Evolutionary conservation across 1,140 invertebrate species (phyloP), one percentile per base, ranked within the genome.

Genomic region (Atta cephalotes): DNA sequence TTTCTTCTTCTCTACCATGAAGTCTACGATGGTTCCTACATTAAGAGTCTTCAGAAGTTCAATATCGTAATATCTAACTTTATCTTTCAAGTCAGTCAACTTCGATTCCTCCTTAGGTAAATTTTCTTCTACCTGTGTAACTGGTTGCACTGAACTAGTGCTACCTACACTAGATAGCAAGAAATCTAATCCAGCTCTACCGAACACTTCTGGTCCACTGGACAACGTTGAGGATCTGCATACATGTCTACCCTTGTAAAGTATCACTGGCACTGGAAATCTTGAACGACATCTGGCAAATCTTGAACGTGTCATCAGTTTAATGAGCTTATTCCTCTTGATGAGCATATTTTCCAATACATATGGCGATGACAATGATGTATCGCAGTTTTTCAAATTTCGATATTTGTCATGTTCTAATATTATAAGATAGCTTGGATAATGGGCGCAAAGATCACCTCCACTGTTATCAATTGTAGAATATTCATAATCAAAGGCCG

Each of bases 1-100:
- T 96, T 98, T 98, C 89, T 98, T 98, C 93, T 98, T 98, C 94
- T 98, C 98, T 3, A 98, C 97, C 98, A 98, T 98, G 56, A 98
- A 96, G 94, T 98, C 98, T 87, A 97, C 96, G 85, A 98, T 98
- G 62, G 97, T 97, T 78, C 96, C 96, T 39, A 98, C 97, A 89
- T 97, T 97, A 35, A 98, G 96, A 3, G 96, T 95, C 93, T 97
- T 97, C 4, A 98, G 93, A 51, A 98, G 93, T 71, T 96, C 96
- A 62, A 98, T 98, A 92, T 98, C 98, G 89, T 97, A 96, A 91
- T 96, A 96, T 81, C 98, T 95, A 49, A 97, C 96, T 92, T 96
- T 95, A 87, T 97, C 96, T 92, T 96, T 96, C 95, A 96, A 96
- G 39, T 96, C 96, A 74, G 94, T 95, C 45, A 89, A 65, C 62